Conservation (phyloP, 2,888 invertebrate species). For the Coleophora flavipennella region DNA sequence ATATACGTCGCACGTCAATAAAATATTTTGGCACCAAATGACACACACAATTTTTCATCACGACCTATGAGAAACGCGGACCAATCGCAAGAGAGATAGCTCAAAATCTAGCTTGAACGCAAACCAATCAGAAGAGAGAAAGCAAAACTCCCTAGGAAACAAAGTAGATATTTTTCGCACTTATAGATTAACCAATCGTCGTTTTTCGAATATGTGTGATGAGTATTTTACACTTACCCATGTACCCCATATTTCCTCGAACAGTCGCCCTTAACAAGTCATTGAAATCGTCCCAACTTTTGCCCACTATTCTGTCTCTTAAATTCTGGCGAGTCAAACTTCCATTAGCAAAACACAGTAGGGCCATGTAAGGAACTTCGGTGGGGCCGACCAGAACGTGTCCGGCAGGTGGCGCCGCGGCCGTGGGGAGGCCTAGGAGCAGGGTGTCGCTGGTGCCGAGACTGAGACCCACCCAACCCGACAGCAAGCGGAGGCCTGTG, state of each 20-base stretch:
- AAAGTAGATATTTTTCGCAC: too few relatives aligned
- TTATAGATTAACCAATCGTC: too few relatives aligned
- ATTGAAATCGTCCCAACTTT: conserved; percentile 89
- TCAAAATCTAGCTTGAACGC: too few relatives aligned
- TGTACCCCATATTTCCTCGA: conserved; percentile 93
- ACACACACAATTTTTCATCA: too few relatives aligned
- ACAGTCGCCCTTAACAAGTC: conserved; percentile 86
- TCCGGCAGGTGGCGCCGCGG: conserved; percentile 81
- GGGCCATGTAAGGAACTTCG: conserved; percentile 85
- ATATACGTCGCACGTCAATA: too few relatives aligned
- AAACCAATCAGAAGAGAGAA: too few relatives aligned
- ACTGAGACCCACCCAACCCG: conserved; percentile 89
- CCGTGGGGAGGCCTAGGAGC: conserved; percentile 81
- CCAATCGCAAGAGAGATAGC: too few relatives aligned
- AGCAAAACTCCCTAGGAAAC: too few relatives aligned
- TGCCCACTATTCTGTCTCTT: conserved; percentile 79
- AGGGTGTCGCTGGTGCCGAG: conserved; percentile 96
- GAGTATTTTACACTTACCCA: conserved; percentile 82
- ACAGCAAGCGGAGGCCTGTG: conserved; percentile 81
- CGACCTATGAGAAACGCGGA: too few relatives aligned
- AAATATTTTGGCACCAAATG: too few relatives aligned
- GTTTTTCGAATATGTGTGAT: too few relatives aligned
- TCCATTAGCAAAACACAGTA: conserved; percentile 95
- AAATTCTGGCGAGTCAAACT: conserved; percentile 91
- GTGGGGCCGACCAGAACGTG: conserved; percentile 93